Evolutionary conservation across 2,888 invertebrate species (phyloP).

Genomic region (Ecdyonurus torrentis): DNA sequence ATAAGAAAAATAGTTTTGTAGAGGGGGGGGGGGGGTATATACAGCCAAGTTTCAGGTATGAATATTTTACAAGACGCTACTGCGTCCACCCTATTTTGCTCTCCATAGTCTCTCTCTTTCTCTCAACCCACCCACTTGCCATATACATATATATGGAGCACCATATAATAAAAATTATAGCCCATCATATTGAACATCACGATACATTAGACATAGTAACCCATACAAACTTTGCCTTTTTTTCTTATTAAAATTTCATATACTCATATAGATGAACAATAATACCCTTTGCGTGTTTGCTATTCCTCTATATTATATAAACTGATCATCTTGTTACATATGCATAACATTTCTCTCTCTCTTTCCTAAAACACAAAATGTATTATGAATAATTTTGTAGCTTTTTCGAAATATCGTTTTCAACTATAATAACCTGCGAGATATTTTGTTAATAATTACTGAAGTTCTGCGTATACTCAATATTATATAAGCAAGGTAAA

Average conservation of each 20-base stretch:
- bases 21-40: not conserved
- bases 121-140: not conserved
- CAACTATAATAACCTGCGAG: not conserved
- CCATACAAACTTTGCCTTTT: not conserved
- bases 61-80: not conserved
- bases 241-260: not conserved
- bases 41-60: not conserved
- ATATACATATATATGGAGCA: not conserved
- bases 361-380: not conserved
- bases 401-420: not conserved
- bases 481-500: no score
- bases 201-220: not conserved
- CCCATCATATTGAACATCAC: not conserved
- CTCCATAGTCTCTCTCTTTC: not conserved
- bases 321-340: not conserved
- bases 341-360: not conserved
- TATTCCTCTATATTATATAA: not conserved
- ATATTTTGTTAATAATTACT: not conserved
- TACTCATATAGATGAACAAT: not conserved
- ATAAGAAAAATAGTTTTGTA: no score
- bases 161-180: conserved; percentile 1
- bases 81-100: not conserved
- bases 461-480: no score
- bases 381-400: not conserved
- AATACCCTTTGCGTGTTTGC: conserved; percentile 1